Evolutionary conservation across 1,140 invertebrate species (phyloP).

Genomic region (Globodera ellingtonae): DNA sequence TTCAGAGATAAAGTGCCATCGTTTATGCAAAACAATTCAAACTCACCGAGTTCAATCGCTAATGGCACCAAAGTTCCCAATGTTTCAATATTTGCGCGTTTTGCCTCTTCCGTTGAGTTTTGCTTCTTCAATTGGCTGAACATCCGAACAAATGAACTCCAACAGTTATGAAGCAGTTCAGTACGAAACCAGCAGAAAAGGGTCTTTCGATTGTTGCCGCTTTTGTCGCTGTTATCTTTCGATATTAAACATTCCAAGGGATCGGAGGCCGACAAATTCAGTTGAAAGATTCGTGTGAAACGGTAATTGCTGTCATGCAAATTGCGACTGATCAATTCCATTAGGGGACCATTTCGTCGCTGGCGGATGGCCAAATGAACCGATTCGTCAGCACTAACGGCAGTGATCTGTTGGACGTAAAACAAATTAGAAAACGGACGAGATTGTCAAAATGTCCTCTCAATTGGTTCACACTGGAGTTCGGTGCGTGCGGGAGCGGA

Average conservation of each 20-base stretch:
- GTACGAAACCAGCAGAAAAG: not conserved
- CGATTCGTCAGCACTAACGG: too few relatives aligned
- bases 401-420: too few relatives aligned
- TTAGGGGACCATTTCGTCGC: too few relatives aligned
- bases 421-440: too few relatives aligned
- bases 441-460: too few relatives aligned
- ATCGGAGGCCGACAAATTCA: not conserved
- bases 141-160: constrained; percentile 22
- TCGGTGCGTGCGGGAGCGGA: too few relatives aligned
- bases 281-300: not conserved
- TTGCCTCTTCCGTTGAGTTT: not conserved
- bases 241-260: not conserved
- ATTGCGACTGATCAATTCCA: too few relatives aligned
- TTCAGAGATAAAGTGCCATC: not conserved
- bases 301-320: not conserved
- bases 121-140: not conserved
- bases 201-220: not conserved
- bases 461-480: too few relatives aligned
- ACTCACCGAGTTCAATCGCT: constrained; percentile 12
- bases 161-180: constrained; percentile 7
- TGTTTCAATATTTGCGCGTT: constrained; percentile 4
- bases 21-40: not conserved
- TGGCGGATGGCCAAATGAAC: too few relatives aligned
- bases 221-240: not conserved
- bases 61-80: constrained; percentile 13